These are phyloP conservation scores for Ceratoteleas bidentatus DNA, from an alignment of 1,140 invertebrate genomes.

Conservation along the genomic window DNA sequence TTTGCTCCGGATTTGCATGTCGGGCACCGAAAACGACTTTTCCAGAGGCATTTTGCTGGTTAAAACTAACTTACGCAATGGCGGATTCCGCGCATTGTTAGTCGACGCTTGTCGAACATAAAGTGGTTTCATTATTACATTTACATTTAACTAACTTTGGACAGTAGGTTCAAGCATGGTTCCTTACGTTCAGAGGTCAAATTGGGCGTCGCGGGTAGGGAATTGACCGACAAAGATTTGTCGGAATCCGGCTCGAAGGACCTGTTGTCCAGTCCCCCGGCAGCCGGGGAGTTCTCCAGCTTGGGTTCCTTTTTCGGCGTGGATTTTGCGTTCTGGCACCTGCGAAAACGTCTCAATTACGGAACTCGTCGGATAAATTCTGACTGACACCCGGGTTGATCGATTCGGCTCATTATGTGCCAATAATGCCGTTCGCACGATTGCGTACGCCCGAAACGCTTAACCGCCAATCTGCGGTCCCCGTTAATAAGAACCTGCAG, in stretches of 20 bases:
- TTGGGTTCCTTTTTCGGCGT: conserved; percentile 58
- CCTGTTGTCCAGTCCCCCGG: conserved; percentile 71
- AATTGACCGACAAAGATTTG: conserved; percentile 67
- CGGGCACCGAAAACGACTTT: too few relatives aligned
- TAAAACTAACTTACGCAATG: too few relatives aligned
- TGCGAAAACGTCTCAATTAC: conserved; percentile 32
- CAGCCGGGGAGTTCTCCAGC: conserved; percentile 45
- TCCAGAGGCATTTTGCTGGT: too few relatives aligned
- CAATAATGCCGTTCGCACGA: conserved; percentile 16
- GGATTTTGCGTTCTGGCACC: conserved; percentile 52
- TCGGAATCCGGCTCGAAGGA: conserved; percentile 69
- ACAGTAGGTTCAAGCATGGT: too few relatives aligned
- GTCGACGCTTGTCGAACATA: too few relatives aligned
- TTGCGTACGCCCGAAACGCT: background rate
- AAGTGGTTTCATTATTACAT: too few relatives aligned
- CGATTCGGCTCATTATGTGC: conserved; percentile 11
- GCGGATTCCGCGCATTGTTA: too few relatives aligned
- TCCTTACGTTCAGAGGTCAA: too few relatives aligned
- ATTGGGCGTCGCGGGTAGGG: too few relatives aligned
- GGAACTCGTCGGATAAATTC: background rate
- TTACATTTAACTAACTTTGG: too few relatives aligned
- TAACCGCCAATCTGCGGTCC: conserved; percentile 1
- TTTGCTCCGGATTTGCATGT: too few relatives aligned
- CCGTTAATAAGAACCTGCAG: conserved; percentile 16
- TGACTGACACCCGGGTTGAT: conserved; percentile 7